These are phyloP conservation scores for Bujurquina vittata DNA, from an alignment of 2,113 vertebrate genomes.

Conservation along the genomic window DNA sequence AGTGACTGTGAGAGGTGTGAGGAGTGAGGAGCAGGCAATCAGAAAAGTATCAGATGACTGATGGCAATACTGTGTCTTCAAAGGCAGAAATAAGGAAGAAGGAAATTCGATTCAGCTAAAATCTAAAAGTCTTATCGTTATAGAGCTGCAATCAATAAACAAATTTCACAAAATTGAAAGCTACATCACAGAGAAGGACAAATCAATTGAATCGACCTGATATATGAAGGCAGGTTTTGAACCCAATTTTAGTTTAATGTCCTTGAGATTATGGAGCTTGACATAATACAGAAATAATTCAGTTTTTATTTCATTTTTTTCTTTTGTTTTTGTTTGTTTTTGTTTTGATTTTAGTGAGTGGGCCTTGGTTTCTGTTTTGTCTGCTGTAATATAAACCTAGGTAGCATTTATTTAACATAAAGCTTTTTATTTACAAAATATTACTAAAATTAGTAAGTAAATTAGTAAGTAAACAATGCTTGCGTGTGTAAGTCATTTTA, in stretches of 20 bases:
- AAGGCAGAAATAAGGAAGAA: background rate
- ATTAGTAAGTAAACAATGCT: background rate
- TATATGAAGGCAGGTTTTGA: constrained; percentile 9
- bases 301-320: constrained; percentile 2
- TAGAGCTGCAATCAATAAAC: constrained; percentile 1
- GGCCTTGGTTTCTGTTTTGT: background rate
- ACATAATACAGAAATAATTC: constrained; percentile 18
- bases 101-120: background rate
- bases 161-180: constrained; percentile 1
- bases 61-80: constrained; percentile 8
- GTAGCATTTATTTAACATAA: background rate
- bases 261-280: background rate
- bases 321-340: no score
- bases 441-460: no score
- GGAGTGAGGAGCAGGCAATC: background rate
- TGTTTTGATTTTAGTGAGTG: background rate
- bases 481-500: background rate
- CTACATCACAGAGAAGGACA: background rate
- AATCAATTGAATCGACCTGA: constrained; percentile 11
- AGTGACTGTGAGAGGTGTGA: background rate
- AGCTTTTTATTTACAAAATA: background rate
- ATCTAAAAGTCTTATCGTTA: constrained; percentile 4
- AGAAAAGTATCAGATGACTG: constrained; percentile 6
- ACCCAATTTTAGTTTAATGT: constrained; percentile 30
- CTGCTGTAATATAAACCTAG: constrained; percentile 1